Base-by-base conservation (phyloP, 2,113 vertebrate genomes). In the Noturus placidus region DNA sequence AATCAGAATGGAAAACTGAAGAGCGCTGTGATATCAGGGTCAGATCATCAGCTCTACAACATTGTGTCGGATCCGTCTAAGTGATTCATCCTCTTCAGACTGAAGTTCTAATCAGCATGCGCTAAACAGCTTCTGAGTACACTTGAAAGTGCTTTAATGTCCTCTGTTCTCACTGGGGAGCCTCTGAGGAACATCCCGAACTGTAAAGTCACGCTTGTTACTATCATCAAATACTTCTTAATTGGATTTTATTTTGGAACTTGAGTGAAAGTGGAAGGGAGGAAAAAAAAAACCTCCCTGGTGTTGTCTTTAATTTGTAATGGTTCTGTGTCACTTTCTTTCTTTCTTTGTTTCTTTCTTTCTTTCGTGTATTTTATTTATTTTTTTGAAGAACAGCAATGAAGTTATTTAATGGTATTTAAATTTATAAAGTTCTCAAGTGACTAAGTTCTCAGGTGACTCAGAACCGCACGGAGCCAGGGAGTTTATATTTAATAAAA, bases 231-330 rank as follows among this genome's bases (percentile, higher is more conserved):
- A 91, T 91, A 78, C 84, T 85, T 91, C 88, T 87, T 94, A 95
- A 95, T 94, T 94, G 93, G 93, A 94, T 94, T 94, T 77, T 92
- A 83, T 87, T 92, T 94, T 92, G 93, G 92, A 95, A 92, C 92
- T 91, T 91, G 88, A 93, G 87, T 88, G 90, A 65, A 87, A 89
- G 92, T 88, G 22, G 87, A 85, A 80, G 87, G 88, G 88, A 80
- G 87, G 88, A 91, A 27, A 5, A 79, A 20, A 85, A 63, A 83
- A 59, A n/a, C n/a, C 74, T n/a, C 72, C 79, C 10, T 82, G 67
- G 81, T 84, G 84, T 83, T 86, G 33, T 69, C 38, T 86, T 77
- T n/a, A 84, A 84, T n/a, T 42, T 77, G 13, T 67, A 57, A 61
- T 57, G 9, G 20, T 11, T 13, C 65, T 54, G 69, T 38, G 10